phyloP scores from a whole-genome alignment of 2,888 invertebrate genomes.

The Choristoneura rosaceana region DNA sequence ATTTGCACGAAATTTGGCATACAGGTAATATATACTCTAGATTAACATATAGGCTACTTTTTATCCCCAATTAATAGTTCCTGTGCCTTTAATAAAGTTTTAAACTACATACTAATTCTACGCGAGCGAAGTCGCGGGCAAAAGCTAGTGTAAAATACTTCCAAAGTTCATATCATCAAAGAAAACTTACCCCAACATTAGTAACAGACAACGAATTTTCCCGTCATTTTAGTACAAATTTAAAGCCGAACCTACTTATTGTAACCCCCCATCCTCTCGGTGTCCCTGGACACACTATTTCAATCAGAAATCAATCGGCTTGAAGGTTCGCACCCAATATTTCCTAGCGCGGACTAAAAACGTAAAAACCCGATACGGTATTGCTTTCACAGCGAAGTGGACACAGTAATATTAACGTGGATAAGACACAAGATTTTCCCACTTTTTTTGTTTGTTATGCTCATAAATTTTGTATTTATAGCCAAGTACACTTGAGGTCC shows the following conservation, averaged over 20 bases:
- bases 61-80: too few relatives aligned
- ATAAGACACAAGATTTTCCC: conserved; percentile 46
- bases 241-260: conserved; percentile 18
- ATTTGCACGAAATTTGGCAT: too few relatives aligned
- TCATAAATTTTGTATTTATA: too few relatives aligned
- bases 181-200: not conserved
- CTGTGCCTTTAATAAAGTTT: too few relatives aligned
- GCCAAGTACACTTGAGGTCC: too few relatives aligned
- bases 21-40: too few relatives aligned
- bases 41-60: too few relatives aligned
- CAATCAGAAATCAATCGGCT: conserved; percentile 70
- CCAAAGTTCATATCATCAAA: too few relatives aligned
- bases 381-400: conserved; percentile 83
- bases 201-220: not conserved
- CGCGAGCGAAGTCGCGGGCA: too few relatives aligned
- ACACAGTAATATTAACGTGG: conserved; percentile 53
- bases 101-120: too few relatives aligned
- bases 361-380: conserved; percentile 80
- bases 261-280: conserved; percentile 9
- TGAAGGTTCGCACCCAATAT: conserved; percentile 69
- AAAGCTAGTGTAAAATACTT: too few relatives aligned
- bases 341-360: conserved; percentile 72
- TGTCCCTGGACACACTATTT: conserved; percentile 54
- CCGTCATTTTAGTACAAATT: not conserved
- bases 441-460: not conserved